phyloP scores from a whole-genome alignment of 2,113 vertebrate genomes.

The Epinephelus lanceolatus region DNA sequence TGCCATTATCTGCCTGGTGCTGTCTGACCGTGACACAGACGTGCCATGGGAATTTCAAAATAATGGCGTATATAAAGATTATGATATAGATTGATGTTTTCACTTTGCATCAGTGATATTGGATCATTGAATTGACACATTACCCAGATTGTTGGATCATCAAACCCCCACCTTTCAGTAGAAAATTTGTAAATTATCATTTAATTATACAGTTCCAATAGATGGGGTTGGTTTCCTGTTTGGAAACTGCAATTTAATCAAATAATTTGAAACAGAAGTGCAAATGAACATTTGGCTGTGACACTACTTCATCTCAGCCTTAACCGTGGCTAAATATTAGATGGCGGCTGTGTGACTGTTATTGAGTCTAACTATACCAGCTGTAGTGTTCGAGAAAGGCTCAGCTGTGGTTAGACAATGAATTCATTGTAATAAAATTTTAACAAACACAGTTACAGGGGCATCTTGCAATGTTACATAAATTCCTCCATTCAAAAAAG shows the following conservation, averaged over 20 bases:
- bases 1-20: no score
- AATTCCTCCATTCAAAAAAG: neutral
- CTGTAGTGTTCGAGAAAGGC: neutral
- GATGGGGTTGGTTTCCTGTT: neutral
- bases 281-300: neutral
- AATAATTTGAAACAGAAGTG: neutral
- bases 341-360: slow-evolving; percentile 22
- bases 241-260: neutral
- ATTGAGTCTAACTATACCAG: neutral
- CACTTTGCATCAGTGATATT: no score
- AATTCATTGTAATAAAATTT: neutral
- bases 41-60: no score
- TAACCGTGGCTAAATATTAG: neutral
- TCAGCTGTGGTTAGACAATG: neutral
- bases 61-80: no score
- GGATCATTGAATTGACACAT: no score
- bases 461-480: neutral
- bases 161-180: no score
- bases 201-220: no score
- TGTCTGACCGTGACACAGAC: no score
- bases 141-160: no score
- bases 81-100: no score
- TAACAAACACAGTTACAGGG: neutral
- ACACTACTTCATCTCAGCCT: slow-evolving; percentile 7
- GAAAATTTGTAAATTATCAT: no score